Conservation (phyloP, 2,113 vertebrate species). For the Myotis brandtii region DNA sequence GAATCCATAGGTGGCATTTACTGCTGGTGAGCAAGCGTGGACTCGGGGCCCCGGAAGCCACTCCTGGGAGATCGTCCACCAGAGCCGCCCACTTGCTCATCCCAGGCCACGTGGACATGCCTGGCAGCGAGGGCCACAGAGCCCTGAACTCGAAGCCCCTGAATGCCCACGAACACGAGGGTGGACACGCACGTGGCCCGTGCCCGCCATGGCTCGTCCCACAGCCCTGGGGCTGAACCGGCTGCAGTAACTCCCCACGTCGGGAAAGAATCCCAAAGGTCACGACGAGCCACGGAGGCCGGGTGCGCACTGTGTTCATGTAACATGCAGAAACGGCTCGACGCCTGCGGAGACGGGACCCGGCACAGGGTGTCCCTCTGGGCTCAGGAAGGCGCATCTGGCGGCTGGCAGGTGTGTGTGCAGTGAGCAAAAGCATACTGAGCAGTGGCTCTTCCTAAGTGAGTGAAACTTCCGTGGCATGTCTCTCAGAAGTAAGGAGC, state of each 20-base stretch:
- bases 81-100: rapidly evolving
- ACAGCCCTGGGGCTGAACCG: rapidly evolving
- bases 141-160: rapidly evolving
- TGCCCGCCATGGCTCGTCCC: rapidly evolving
- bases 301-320: rapidly evolving
- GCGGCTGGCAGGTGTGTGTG: neutral
- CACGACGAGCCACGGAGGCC: rapidly evolving
- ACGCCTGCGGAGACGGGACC: neutral
- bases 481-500: neutral
- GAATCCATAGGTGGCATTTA: rapidly evolving
- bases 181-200: rapidly evolving
- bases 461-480: rapidly evolving
- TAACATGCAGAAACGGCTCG: rapidly evolving
- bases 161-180: rapidly evolving
- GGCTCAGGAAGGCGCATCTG: neutral
- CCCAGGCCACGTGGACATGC: neutral
- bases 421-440: rapidly evolving
- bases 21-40: rapidly evolving
- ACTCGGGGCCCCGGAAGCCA: neutral
- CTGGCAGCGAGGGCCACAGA: rapidly evolving
- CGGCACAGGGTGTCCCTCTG: rapidly evolving
- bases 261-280: neutral
- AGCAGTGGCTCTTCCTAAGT: rapidly evolving
- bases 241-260: neutral
- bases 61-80: rapidly evolving